Evolutionary conservation across 2,888 invertebrate genomes (phyloP), one percentile per base, ranked within the genome.

Genomic region (Acanthococcus lagerstroemiae): DNA sequence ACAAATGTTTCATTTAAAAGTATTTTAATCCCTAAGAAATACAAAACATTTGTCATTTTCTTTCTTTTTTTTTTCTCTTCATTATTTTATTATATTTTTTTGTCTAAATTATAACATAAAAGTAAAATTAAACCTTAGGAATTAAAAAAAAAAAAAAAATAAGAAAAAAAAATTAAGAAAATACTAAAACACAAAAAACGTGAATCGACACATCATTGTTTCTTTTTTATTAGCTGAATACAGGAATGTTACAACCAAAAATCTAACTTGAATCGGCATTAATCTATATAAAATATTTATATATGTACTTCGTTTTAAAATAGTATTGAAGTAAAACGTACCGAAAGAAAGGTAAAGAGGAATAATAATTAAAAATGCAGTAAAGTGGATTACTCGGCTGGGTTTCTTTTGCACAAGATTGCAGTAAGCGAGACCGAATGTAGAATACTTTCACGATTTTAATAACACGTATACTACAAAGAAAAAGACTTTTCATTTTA

Each of bases 1-100:
- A 61, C 61, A 61, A 61, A 61, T 61, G 61, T 61, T 61, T 61
- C 48, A 61, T 52, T 48, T 61, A 52, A 58, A 61, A 61, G 61
- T 61, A 61, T 61, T 61, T 22, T 61, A 50, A 61, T 61, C 61
- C 61, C 61, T 61, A 61, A 61, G 61, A 61, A 61, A 50, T 61
- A 61, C 61, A 61, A 52, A 61, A 61, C 61, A 61, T 61, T 61
- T 61, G 61, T 61, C 52, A 61, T 52, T 52, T 5, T 37, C 37
- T 52, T 61, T 61, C 61, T 61, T 61, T 61, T 52, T 52, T 61
- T 27, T 54, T 60, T 26, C 55, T 12, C 5, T 25, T 27, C 37
- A 37, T 37, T 37, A 37, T n/a, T 37, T 37, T 15, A n/a, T 37
- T 37, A 9, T n/a, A 52, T 52, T 27, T 27, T 22, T 50, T 61